Evolutionary conservation across 2,113 vertebrate genomes (phyloP).

Genomic region (Ageneiosus marmoratus): DNA sequence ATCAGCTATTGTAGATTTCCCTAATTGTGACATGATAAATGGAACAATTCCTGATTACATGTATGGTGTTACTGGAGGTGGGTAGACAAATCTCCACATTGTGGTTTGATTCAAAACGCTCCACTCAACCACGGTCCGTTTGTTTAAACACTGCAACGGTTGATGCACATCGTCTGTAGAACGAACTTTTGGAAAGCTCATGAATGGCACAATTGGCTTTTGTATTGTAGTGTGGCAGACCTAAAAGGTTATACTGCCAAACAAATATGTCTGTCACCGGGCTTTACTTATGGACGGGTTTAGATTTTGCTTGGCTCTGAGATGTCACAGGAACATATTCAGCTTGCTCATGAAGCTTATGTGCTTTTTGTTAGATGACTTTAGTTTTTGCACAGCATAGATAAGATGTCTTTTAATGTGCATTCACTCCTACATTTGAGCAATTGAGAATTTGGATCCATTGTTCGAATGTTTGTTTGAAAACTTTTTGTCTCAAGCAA

Average conservation of each 20-base stretch:
- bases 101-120: slow-evolving; percentile 38
- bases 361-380: background rate
- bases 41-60: slow-evolving; percentile 45
- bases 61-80: slow-evolving; percentile 36
- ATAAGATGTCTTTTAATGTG: background rate
- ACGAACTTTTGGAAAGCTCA: background rate
- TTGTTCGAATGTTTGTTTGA: background rate
- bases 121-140: slow-evolving; percentile 38
- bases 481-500: background rate
- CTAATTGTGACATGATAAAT: slow-evolving; percentile 45
- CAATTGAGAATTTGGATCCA: background rate
- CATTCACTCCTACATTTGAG: background rate
- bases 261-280: background rate
- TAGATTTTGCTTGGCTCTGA: background rate
- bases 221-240: background rate
- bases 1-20: slow-evolving; percentile 41
- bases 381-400: background rate
- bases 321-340: background rate
- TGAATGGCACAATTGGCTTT: background rate
- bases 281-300: background rate
- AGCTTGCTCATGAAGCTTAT: background rate
- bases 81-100: slow-evolving; percentile 34
- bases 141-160: slow-evolving; percentile 40
- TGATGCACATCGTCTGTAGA: slow-evolving; percentile 39
- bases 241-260: background rate